A percentile compares a stretch with the other conserved stretches of the same genome.
These are phyloP conservation scores for Nerophis ophidion DNA, from an alignment of 2,113 vertebrate species.

Conservation along the genomic window DNA sequence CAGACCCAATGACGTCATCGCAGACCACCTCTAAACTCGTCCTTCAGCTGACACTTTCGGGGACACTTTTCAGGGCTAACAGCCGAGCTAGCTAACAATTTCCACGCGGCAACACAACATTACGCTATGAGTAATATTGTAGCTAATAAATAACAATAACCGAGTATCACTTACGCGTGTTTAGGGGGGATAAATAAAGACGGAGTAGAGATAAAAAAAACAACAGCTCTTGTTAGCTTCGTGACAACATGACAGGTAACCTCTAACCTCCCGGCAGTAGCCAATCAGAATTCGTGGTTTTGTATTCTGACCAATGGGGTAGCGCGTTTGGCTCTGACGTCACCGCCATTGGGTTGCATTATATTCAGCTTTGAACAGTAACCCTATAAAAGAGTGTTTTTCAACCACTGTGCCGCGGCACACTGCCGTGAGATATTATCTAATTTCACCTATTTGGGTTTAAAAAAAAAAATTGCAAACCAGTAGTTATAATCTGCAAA, in stretches of 20 bases:
- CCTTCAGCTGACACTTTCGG: slow-evolving; percentile 2
- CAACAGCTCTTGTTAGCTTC: not conserved
- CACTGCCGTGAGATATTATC: no score
- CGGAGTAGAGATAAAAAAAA: not conserved
- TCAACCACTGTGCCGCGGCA: no score
- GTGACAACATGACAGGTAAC: slow-evolving; percentile 35
- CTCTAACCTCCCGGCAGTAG: not conserved
- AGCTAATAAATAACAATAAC: not conserved
- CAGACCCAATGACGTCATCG: slow-evolving; percentile 35
- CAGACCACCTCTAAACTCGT: slow-evolving; percentile 6
- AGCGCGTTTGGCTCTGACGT: not conserved
- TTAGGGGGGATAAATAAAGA: not conserved
- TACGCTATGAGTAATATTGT: not conserved
- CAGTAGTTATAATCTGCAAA: no score
- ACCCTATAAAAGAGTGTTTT: not conserved
- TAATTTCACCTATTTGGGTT: no score
- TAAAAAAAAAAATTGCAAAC: no score
- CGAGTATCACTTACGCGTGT: not conserved
- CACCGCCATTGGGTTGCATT: not conserved
- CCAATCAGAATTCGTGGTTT: slow-evolving; percentile 36
- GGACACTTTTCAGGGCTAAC: not conserved
- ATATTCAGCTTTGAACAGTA: not conserved
- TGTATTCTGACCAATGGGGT: slow-evolving; percentile 36
- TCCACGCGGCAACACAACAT: slow-evolving; percentile 5
- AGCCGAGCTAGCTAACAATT: slow-evolving; percentile 11